Evolutionary conservation across 2,888 invertebrate species (phyloP).

Genomic region (Spodoptera littoralis): DNA sequence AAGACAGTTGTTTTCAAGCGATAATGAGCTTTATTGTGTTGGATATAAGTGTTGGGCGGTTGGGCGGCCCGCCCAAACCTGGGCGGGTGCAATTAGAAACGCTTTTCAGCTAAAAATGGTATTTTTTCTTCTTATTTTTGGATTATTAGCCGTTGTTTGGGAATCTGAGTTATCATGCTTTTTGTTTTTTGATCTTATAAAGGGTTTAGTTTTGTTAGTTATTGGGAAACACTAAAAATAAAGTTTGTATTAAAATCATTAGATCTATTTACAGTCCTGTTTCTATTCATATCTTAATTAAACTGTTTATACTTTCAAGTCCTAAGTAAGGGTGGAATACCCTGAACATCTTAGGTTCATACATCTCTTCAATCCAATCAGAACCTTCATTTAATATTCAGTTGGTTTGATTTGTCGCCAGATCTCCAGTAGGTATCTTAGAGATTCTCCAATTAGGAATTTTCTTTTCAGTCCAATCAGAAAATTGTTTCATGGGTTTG

Average conservation of each 20-base stretch:
- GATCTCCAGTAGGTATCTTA: no score
- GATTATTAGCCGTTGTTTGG: conserved; percentile 63
- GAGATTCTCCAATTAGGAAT: no score
- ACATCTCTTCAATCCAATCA: no score
- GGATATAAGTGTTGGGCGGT: conserved; percentile 66
- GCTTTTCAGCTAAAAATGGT: conserved; percentile 76
- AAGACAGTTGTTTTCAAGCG: conserved; percentile 70
- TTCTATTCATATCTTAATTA: background rate
- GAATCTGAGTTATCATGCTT: conserved; percentile 31
- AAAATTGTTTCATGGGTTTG: no score
- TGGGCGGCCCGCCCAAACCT: conserved; percentile 79
- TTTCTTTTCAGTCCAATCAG: no score
- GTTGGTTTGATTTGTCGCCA: no score
- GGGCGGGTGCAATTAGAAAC: conserved; percentile 85
- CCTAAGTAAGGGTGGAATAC: no score
- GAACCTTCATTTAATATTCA: no score
- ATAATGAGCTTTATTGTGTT: conserved; percentile 76
- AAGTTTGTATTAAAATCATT: background rate
- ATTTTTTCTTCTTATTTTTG: conserved; percentile 68
- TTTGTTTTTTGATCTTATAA: conserved; percentile 6
- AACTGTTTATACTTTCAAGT: no score
- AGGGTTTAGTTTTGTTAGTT: conserved; percentile 3
- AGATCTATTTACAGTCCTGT: background rate
- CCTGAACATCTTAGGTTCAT: no score
- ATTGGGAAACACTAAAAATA: background rate